Percentiles rank a stretch among this genome's conserved stretches.
Conservation (phyloP, 2,113 vertebrate species). For the Phodopus roborovskii region DNA sequence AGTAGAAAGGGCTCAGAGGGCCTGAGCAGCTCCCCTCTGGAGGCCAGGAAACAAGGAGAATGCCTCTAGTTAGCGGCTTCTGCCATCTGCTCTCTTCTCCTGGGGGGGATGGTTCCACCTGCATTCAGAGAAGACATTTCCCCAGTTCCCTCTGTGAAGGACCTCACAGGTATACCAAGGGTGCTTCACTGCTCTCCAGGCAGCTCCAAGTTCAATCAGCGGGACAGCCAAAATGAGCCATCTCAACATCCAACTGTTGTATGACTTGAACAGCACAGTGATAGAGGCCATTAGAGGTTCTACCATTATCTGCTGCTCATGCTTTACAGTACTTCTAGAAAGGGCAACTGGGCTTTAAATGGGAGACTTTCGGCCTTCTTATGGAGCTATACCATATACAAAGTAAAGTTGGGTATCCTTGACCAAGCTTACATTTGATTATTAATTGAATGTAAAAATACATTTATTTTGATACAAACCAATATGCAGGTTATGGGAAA, state of each 20-base stretch:
- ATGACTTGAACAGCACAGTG: not conserved
- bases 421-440: not conserved
- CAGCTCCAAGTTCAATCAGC: fast-evolving
- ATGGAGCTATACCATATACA: not conserved
- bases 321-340: slow-evolving; percentile 8
- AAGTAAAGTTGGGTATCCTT: not conserved
- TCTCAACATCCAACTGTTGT: not conserved
- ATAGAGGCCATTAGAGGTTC: not conserved
- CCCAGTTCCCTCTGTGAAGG: too few relatives aligned
- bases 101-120: not conserved
- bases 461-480: not conserved
- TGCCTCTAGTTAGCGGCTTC: not conserved
- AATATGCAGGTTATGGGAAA: not conserved
- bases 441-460: not conserved
- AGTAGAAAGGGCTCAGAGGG: not conserved
- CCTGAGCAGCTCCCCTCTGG: not conserved
- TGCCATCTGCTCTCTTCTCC: too few relatives aligned
- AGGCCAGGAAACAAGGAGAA: not conserved
- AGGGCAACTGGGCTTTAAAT: not conserved
- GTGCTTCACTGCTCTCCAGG: not conserved
- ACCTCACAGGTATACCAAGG: not conserved
- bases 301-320: not conserved
- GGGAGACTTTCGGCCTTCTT: not conserved
- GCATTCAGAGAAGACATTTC: not conserved
- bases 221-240: not conserved